phyloP scores from a whole-genome alignment of 2,888 invertebrate genomes.

The Microplitis deprimator region DNA sequence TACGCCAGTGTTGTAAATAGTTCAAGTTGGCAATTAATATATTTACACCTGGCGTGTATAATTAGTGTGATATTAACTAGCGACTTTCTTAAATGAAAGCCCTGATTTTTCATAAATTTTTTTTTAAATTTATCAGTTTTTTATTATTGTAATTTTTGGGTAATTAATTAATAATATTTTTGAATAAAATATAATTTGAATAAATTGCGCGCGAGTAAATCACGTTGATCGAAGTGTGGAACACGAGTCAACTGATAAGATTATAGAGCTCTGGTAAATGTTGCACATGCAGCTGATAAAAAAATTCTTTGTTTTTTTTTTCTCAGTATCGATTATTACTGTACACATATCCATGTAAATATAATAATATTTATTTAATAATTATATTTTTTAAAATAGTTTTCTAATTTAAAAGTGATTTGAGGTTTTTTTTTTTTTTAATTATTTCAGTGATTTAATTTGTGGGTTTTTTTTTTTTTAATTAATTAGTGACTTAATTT shows the following conservation, averaged over 20 bases:
- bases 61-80: neutral
- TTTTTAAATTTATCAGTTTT: neutral
- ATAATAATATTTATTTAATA: neutral
- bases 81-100: constrained; percentile 9
- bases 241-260: constrained; percentile 22
- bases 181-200: too few relatives aligned
- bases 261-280: constrained; percentile 1
- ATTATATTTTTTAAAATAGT: neutral
- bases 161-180: too few relatives aligned
- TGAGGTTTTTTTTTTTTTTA: too few relatives aligned
- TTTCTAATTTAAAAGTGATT: neutral
- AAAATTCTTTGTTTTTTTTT: neutral
- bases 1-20: neutral
- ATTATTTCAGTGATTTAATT: too few relatives aligned
- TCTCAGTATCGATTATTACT: neutral
- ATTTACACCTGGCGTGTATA: neutral
- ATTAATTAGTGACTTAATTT: too few relatives aligned
- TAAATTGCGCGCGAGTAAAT: neutral
- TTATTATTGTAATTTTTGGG: neutral
- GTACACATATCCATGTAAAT: neutral
- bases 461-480: too few relatives aligned
- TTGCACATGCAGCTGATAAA: neutral
- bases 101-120: neutral
- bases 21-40: neutral
- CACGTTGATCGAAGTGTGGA: constrained; percentile 12